Base-by-base conservation (phyloP, 2,113 vertebrate genomes). In the Platysternon megacephalum region DNA sequence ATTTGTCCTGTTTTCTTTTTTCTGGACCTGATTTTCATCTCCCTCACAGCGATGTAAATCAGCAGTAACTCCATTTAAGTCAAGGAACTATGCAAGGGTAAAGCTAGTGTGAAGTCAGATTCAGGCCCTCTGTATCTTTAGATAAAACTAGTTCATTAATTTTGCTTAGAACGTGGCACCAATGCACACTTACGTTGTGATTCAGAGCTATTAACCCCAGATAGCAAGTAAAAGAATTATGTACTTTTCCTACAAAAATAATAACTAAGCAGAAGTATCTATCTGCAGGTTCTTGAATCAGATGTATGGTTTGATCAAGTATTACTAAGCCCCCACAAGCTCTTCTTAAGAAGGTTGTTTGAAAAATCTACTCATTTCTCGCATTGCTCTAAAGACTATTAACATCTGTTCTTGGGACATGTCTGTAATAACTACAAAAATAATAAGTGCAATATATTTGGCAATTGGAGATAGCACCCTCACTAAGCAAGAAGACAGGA, bases 191-290 rank as follows among this genome's bases (percentile, higher is more conserved):
- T 42, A 51, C 12, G 82, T 51, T 11, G 68, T 87, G 29, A 52
- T 61, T 91, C 24, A 32, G 55, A 58, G 44, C 58, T 85, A 22
- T 82, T 19, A 95, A 48, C 24, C 26, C 46, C 53, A 24, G 39
- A 10, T 4, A 58, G 48, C 81, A 93, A 89, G 56, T 82, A 61
- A 79, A 16, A 53, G 85, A 96, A 14, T 58, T 91, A 61, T 12
- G 61, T 46, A 49, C 26, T 72, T 83, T 84, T 72, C 87, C 82
- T 85, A 82, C 87, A 85, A 81, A 89, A 88, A 89, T 93, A 93
- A 79, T 72, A 88, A 89, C 86, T 83, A 89, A 88, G 39, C 74
- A 84, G 56, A 35, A 93, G n/a, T 5, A 29, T 22, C 35, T 4
- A 26, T 26, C n/a, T 61, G 90, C n/a, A 78, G 3, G 12, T 2